phyloP scores from a whole-genome alignment of 2,113 vertebrate genomes.

The Crotalus helleri region DNA sequence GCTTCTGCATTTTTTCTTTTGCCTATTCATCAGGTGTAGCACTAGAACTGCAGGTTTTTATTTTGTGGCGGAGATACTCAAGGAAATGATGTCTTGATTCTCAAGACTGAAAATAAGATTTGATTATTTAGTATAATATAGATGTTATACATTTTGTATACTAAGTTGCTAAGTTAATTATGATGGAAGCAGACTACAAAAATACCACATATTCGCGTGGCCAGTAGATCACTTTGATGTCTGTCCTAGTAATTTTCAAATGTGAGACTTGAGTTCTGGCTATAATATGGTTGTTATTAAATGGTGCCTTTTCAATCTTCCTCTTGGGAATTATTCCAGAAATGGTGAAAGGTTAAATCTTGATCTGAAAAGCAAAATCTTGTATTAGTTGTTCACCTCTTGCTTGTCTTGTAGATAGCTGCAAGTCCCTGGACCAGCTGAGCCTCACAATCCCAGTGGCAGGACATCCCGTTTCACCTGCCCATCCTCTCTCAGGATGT shows the following conservation, averaged over 20 bases:
- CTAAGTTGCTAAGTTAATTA: not conserved
- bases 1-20: not conserved
- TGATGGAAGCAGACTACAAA: constrained; percentile 8
- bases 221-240: not conserved
- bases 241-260: not conserved
- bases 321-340: not conserved
- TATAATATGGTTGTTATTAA: not conserved
- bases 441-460: constrained; percentile 84
- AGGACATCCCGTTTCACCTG: constrained; percentile 80
- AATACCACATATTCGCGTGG: not conserved
- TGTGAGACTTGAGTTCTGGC: not conserved
- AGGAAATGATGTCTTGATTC: not conserved
- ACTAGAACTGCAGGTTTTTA: not conserved
- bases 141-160: not conserved
- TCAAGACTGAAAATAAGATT: not conserved
- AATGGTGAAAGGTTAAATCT: not conserved
- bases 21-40: not conserved
- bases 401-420: constrained; percentile 62
- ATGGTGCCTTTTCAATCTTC: not conserved
- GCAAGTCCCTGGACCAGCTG: constrained; percentile 85
- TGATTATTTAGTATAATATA: not conserved
- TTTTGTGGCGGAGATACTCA: not conserved
- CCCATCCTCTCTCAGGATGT: constrained; percentile 89
- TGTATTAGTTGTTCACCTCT: not conserved
- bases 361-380: not conserved